phyloP scores from a whole-genome alignment of 92 coral and sea anemone species.

The Heteractis magnifica region DNA sequence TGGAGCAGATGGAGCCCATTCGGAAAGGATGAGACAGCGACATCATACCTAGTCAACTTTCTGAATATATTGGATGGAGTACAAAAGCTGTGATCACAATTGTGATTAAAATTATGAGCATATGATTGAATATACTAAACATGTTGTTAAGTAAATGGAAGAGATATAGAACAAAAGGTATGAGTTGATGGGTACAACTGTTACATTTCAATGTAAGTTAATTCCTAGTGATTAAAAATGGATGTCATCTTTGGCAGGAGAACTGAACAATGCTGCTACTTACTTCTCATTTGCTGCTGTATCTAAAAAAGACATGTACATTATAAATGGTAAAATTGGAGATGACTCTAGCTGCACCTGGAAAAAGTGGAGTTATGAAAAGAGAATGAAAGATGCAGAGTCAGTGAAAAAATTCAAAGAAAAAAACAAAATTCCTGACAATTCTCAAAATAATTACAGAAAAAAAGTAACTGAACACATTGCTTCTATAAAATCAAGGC shows the following conservation, averaged over 20 bases:
- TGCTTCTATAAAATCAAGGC: constrained; percentile 14
- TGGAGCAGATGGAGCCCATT: constrained; percentile 22
- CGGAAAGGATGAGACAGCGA: constrained; percentile 23
- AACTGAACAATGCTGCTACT: neutral
- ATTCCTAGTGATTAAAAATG: neutral
- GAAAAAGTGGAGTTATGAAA: constrained; percentile 17
- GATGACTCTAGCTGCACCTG: neutral
- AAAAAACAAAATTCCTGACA: neutral
- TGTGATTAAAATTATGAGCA: too few species aligned
- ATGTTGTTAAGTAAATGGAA: neutral
- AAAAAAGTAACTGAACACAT: neutral
- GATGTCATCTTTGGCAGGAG: neutral
- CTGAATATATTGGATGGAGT: constrained; percentile 34
- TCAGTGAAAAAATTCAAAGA: neutral
- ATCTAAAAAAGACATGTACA: neutral
- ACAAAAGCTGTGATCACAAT: constrained; percentile 21
- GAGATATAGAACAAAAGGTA: neutral
- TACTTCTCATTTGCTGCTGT: neutral
- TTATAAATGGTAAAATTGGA: neutral
- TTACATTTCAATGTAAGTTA: neutral
- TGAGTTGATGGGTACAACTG: neutral
- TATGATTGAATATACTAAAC: too few species aligned
- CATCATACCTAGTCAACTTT: constrained; percentile 49
- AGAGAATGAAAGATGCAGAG: constrained; percentile 3
- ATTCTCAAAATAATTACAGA: neutral